Evolutionary conservation across 2,113 vertebrate genomes (phyloP).

Genomic region (Aspiorhynchus laticeps): DNA sequence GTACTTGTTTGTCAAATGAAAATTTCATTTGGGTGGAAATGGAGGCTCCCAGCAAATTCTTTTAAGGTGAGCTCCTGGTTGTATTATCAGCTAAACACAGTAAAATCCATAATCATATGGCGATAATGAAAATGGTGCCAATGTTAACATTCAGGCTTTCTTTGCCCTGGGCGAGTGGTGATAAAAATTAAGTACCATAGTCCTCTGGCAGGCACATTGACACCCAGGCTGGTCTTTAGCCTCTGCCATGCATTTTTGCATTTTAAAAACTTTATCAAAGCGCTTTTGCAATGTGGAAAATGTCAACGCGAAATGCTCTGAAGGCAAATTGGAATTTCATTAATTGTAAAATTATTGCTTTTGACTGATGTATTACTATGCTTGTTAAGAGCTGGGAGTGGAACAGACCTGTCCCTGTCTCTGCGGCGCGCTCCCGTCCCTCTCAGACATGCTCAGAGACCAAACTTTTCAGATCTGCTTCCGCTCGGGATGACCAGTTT

Average conservation of each 20-base stretch:
- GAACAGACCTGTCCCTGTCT: constrained; percentile 88
- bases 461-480: constrained; percentile 1
- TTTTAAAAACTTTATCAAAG: constrained; percentile 99
- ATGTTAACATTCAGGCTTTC: constrained; percentile 87
- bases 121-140: constrained; percentile 99
- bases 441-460: neutral
- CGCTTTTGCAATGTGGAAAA: constrained; percentile 96
- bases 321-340: constrained; percentile 99
- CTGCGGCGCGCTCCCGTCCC: constrained; percentile 75
- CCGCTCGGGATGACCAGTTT: neutral
- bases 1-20: constrained; percentile 99
- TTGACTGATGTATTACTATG: constrained; percentile 99
- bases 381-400: constrained; percentile 95
- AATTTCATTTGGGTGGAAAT: constrained; percentile 98
- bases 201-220: constrained; percentile 92
- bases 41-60: constrained; percentile 98
- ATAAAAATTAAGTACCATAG: constrained; percentile 98
- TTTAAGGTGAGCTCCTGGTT: constrained; percentile 98
- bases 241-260: constrained; percentile 94
- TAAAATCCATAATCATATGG: constrained; percentile 99
- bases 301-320: constrained; percentile 99
- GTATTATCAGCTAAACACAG: constrained; percentile 99
- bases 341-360: constrained; percentile 99
- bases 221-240: constrained; percentile 92
- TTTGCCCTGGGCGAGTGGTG: constrained; percentile 85